phyloP scores from a whole-genome alignment of 2,797 vertebrate genomes.

The Mormyrus proboscirostris region DNA sequence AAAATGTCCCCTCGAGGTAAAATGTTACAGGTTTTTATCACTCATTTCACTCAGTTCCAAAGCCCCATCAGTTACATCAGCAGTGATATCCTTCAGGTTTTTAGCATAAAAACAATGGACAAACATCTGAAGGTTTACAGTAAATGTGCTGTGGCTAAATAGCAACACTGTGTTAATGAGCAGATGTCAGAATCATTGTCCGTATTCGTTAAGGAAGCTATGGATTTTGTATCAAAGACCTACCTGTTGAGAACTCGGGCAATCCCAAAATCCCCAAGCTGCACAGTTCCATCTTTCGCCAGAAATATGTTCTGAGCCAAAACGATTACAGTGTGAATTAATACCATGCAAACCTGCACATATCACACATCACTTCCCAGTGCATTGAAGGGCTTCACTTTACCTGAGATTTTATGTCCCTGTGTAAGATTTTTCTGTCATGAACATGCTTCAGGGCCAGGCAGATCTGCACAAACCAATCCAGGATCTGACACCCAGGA shows the following conservation, averaged over 20 bases:
- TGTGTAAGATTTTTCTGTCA: slow-evolving; percentile 92
- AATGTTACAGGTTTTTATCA: not conserved
- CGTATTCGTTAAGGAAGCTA: not conserved
- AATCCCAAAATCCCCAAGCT: slow-evolving; percentile 95
- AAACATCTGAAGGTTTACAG: not conserved
- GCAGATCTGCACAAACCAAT: slow-evolving; percentile 98
- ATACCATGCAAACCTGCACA: not conserved
- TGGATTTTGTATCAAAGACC: not conserved
- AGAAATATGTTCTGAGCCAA: slow-evolving; percentile 87
- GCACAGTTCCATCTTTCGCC: slow-evolving; percentile 89
- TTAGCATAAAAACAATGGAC: not conserved
- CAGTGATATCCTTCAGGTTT: not conserved
- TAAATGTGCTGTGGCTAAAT: not conserved
- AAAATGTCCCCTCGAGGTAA: not conserved
- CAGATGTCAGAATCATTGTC: not conserved
- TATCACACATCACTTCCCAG: not conserved
- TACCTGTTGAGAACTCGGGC: slow-evolving; percentile 94
- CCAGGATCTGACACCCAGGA: slow-evolving; percentile 70
- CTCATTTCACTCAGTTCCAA: not conserved
- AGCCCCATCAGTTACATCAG: not conserved
- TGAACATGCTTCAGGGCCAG: slow-evolving; percentile 95
- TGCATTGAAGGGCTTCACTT: not conserved
- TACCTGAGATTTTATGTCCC: slow-evolving; percentile 99
- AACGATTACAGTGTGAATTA: not conserved
- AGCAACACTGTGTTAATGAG: not conserved